Conservation (phyloP, 2,888 invertebrate species). For the Sesamia inferens region DNA sequence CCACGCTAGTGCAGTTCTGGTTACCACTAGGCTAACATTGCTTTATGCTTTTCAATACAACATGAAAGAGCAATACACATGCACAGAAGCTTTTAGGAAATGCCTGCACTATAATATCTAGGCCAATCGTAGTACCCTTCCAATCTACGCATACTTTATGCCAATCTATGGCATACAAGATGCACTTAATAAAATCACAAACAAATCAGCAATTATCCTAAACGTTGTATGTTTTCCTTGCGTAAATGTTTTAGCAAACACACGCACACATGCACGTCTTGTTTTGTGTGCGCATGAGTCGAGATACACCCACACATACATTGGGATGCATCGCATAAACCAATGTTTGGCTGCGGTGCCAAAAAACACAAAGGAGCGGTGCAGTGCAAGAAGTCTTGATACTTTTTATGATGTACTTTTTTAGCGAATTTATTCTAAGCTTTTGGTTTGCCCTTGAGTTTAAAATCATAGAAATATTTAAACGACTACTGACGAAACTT, state of each 20-base stretch:
- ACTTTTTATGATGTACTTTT: slow-evolving; percentile 62
- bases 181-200: slow-evolving; percentile 58
- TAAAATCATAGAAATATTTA: background rate
- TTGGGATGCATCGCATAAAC: slow-evolving; percentile 84
- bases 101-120: slow-evolving; percentile 51
- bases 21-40: no score
- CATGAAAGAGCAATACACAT: background rate
- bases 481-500: no score
- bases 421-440: background rate
- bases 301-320: slow-evolving; percentile 66
- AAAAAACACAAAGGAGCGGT: slow-evolving; percentile 86
- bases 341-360: slow-evolving; percentile 87
- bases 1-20: no score
- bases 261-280: slow-evolving; percentile 35
- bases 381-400: slow-evolving; percentile 72
- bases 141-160: slow-evolving; percentile 30
- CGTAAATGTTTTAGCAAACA: slow-evolving; percentile 64
- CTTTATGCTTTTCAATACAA: background rate
- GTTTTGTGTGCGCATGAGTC: slow-evolving; percentile 64
- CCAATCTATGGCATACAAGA: slow-evolving; percentile 46
- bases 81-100: slow-evolving; percentile 35
- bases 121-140: slow-evolving; percentile 41
- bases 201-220: slow-evolving; percentile 62
- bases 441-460: background rate
- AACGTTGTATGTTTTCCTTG: slow-evolving; percentile 67